phyloP scores from a whole-genome alignment of 92 coral and sea anemone genomes.

The Plumapathes pennacea region DNA sequence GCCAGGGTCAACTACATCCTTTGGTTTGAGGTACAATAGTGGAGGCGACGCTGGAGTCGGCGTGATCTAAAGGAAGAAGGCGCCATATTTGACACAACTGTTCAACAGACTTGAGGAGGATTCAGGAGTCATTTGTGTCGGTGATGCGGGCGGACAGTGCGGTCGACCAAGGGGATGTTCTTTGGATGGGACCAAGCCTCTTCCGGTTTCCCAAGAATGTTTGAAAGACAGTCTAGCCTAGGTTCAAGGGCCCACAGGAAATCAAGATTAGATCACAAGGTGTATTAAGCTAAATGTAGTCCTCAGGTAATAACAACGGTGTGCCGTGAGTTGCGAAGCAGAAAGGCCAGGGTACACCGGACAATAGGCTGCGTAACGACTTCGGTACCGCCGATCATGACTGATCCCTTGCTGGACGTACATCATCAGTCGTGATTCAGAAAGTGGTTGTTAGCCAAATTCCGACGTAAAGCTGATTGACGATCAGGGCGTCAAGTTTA shows the following conservation, averaged over 20 bases:
- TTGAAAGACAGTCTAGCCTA: conserved; percentile 49
- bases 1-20: too few species aligned
- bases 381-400: conserved; percentile 41
- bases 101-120: conserved; percentile 41
- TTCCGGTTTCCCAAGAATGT: conserved; percentile 38
- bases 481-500: conserved; percentile 43
- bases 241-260: conserved; percentile 58
- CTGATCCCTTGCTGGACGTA: conserved; percentile 40
- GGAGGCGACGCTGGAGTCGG: conserved; percentile 9
- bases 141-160: conserved; percentile 18
- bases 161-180: conserved; percentile 28
- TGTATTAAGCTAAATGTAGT: conserved; percentile 41
- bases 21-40: too few species aligned
- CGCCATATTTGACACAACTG: conserved; percentile 45
- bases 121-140: conserved; percentile 36
- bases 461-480: conserved; percentile 24
- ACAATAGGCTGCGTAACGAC: conserved; percentile 25
- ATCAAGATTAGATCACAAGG: conserved; percentile 53
- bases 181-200: conserved; percentile 50
- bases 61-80: conserved; percentile 7
- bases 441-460: too few species aligned
- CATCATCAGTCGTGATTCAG: too few species aligned
- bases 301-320: conserved; percentile 39
- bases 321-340: conserved; percentile 30
- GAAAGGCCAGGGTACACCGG: conserved; percentile 54